Conservation (phyloP, 2,888 invertebrate species). For the Osmoderma eremita region DNA sequence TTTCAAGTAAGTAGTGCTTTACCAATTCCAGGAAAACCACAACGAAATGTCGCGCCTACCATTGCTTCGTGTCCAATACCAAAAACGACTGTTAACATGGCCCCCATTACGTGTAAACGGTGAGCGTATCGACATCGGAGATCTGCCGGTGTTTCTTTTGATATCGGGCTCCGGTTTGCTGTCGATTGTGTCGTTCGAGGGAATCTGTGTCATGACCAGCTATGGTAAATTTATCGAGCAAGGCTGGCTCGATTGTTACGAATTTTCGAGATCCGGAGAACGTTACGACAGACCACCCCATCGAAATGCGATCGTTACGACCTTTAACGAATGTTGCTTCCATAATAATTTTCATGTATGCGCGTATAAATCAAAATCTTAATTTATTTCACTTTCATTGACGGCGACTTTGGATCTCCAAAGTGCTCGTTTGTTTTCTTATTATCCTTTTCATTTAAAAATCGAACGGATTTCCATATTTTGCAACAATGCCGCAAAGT, state of each 20-base stretch:
- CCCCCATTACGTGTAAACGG: not conserved
- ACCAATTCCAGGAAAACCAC: not conserved
- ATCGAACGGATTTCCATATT: too few relatives aligned
- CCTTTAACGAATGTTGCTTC: slow-evolving; percentile 5
- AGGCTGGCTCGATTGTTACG: slow-evolving; percentile 45
- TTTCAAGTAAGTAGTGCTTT: not conserved
- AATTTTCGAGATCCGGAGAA: slow-evolving; percentile 30
- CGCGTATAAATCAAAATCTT: slow-evolving; percentile 13
- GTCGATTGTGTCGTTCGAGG: slow-evolving; percentile 46
- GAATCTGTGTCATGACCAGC: slow-evolving; percentile 50
- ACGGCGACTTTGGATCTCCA: too few relatives aligned
- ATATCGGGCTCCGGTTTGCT: slow-evolving; percentile 41
- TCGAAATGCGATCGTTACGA: slow-evolving; percentile 24
- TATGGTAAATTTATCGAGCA: slow-evolving; percentile 47
- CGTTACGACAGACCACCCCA: slow-evolving; percentile 30
- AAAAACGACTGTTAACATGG: not conserved
- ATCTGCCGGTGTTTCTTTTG: slow-evolving; percentile 47
- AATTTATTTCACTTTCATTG: slow-evolving; percentile 5
- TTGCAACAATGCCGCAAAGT: too few relatives aligned
- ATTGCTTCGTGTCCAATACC: not conserved
- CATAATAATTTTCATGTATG: slow-evolving; percentile 2
- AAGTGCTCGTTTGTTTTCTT: too few relatives aligned
- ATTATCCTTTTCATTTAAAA: too few relatives aligned
- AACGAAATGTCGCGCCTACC: too few relatives aligned
- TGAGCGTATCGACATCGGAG: slow-evolving; percentile 44